These are phyloP conservation scores for Phymorhynchus buccinoides DNA, from an alignment of 1,140 invertebrate genomes.

Conservation along the genomic window DNA sequence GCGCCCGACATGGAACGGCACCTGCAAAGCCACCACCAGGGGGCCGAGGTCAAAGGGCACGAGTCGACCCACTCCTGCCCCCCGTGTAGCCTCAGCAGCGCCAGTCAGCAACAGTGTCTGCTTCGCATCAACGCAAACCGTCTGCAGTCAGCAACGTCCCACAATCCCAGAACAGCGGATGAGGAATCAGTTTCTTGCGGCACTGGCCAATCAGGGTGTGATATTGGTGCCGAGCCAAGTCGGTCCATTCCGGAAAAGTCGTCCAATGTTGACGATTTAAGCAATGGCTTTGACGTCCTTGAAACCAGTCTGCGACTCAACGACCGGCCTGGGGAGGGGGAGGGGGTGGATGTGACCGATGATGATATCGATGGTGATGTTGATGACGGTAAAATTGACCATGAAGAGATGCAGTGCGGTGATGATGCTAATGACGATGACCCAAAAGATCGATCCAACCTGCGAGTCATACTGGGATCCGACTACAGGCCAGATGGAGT, in stretches of 20 bases:
- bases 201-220: background rate
- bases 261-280: background rate
- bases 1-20: slow-evolving; percentile 86
- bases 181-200: no score
- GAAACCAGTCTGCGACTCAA: slow-evolving; percentile 27
- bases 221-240: background rate
- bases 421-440: background rate
- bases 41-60: slow-evolving; percentile 78
- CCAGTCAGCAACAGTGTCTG: slow-evolving; percentile 76
- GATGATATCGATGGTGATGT: background rate
- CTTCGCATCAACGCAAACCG: slow-evolving; percentile 36
- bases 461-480: background rate
- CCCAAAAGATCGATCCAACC: background rate
- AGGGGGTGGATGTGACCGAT: background rate
- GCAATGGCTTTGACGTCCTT: background rate
- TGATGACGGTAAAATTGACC: background rate
- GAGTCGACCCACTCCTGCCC: slow-evolving; percentile 76
- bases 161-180: background rate
- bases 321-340: slow-evolving; percentile 10
- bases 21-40: slow-evolving; percentile 83
- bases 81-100: slow-evolving; percentile 84
- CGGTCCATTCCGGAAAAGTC: background rate
- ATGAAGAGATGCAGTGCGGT: background rate
- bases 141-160: background rate
- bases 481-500: background rate